A percentile compares a stretch with the other conserved stretches of the same genome.
Evolutionary conservation across 1,140 invertebrate species (phyloP).

Genomic region (Patella vulgata): DNA sequence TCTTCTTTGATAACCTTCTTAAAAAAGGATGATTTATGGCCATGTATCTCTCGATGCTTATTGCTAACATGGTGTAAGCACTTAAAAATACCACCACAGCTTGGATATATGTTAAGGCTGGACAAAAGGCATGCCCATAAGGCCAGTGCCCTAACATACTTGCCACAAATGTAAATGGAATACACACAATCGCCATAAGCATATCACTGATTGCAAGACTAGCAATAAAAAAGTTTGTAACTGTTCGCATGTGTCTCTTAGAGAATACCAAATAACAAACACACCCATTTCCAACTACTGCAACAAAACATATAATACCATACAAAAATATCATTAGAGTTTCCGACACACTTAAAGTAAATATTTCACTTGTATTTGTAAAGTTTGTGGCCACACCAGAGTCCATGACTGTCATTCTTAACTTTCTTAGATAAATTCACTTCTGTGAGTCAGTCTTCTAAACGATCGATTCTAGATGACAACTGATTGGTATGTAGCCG

Average conservation of each 20-base stretch:
- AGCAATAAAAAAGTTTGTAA: slow-evolving; percentile 96
- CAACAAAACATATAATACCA: slow-evolving; percentile 47
- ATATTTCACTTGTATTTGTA: no score
- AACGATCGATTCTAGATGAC: no score
- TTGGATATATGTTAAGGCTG: slow-evolving; percentile 83
- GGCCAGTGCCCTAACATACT: slow-evolving; percentile 89
- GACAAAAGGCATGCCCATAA: slow-evolving; percentile 91
- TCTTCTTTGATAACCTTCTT: slow-evolving; percentile 79
- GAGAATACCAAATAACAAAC: slow-evolving; percentile 89
- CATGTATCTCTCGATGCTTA: slow-evolving; percentile 95
- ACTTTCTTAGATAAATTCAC: no score
- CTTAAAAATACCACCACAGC: slow-evolving; percentile 96
- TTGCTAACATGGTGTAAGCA: slow-evolving; percentile 92
- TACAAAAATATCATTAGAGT: slow-evolving; percentile 55
- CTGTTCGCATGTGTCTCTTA: slow-evolving; percentile 85
- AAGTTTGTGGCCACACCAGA: no score
- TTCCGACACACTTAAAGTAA: no score
- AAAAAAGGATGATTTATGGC: slow-evolving; percentile 89
- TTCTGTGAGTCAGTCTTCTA: no score
- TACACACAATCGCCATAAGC: slow-evolving; percentile 91
- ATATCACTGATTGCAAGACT: slow-evolving; percentile 95
- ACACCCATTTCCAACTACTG: slow-evolving; percentile 85
- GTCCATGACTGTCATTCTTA: no score
- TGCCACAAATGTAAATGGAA: slow-evolving; percentile 91
- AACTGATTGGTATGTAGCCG: no score